Conservation (phyloP, 2,113 vertebrate species). For the Pseudonaja textilis region DNA sequence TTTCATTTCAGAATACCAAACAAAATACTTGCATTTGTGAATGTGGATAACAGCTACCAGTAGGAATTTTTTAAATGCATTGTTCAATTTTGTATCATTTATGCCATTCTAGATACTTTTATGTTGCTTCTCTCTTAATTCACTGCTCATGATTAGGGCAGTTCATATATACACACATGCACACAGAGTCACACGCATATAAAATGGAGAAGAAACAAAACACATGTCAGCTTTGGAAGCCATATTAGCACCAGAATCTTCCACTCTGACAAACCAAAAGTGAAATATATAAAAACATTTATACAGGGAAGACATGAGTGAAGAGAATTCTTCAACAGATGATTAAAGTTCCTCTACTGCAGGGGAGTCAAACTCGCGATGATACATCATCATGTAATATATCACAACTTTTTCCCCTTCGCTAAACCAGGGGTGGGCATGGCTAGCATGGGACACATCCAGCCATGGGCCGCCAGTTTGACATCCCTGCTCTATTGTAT, state of each 20-base stretch:
- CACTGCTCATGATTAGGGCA: neutral
- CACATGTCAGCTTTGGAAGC: neutral
- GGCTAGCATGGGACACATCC: too few relatives aligned
- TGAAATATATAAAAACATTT: neutral
- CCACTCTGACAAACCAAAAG: neutral
- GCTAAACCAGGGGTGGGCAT: too few relatives aligned
- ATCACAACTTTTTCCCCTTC: too few relatives aligned
- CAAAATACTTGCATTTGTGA: neutral
- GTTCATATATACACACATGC: neutral
- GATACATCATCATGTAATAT: too few relatives aligned
- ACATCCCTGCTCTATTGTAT: neutral
- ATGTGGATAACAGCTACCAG: neutral
- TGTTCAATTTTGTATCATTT: neutral
- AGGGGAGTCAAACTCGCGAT: too few relatives aligned
- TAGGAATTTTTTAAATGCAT: neutral
- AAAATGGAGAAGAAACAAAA: neutral
- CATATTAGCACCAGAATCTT: too few relatives aligned
- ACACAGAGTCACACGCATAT: neutral
- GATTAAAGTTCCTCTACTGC: neutral
- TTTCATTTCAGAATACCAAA: neutral
- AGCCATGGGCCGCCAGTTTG: too few relatives aligned
- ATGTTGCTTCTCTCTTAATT: neutral
- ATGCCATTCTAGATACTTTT: neutral
- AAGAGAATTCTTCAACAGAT: neutral
- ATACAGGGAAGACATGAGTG: neutral